Evolutionary conservation across 2,797 vertebrate species (phyloP), one percentile per base, ranked within the genome.

Genomic region (Dendrocincla fuliginosa): DNA sequence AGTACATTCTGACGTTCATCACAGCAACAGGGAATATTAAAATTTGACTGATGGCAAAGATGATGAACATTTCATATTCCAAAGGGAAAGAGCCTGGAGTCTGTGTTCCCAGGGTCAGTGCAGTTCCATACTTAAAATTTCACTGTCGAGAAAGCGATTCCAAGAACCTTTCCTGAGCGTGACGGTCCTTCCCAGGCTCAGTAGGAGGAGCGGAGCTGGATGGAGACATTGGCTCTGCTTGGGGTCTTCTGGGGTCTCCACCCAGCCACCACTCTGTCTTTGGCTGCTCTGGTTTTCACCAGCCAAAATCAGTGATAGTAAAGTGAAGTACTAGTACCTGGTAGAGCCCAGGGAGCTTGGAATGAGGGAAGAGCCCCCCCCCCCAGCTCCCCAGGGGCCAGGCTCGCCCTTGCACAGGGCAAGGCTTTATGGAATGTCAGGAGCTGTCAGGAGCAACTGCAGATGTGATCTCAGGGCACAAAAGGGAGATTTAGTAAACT

Each of bases 51-150:
- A 89, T 89, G 87, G 69, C 83, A 92, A 90, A 95, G 76, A 80
- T 87, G 35, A 78, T 60, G 68, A 87, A 35, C 78, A 80, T 96
- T 86, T 81, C 76, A 56, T 76, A 44, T 87, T 87, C 75, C 47
- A 64, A 94, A 90, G 56, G 69, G 95, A 93, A 97, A 74, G 74
- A 94, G 93, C 84, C 86, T 96, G 95, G 89, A 90, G 80, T 92
- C 94, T 97, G 88, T 90, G 46, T 95, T 94, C 83, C 63, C 64
- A 90, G 84, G 30, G 80, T 90, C 78, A 49, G 79, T 96, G 80
- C 71, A 96, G 94, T 97, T 97, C 95, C 88, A 95, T 80, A 80
- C 93, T 96, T 97, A 96, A 97, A 96, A 95, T 96, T 69, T 85
- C 76, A 67, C 76, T 84, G 61, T 76, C n/a, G 64, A 90, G 55